Conservation (phyloP, 1,140 invertebrate genomes). For the Ericerus pela region DNA sequence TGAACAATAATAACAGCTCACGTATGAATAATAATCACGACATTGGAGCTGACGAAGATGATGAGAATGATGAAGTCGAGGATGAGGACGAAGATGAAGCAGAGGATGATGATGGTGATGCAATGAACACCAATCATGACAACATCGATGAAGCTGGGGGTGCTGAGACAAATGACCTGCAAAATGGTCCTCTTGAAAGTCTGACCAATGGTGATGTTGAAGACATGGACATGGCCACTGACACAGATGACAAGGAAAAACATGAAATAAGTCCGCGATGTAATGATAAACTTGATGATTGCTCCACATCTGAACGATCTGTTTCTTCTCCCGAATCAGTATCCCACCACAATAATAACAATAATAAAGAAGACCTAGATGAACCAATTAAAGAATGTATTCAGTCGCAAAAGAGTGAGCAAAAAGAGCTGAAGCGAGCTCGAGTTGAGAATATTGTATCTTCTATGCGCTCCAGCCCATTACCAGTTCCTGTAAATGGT, state of each 20-base stretch:
- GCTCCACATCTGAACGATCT: conserved; percentile 48
- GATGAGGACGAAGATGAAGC: conserved; percentile 37
- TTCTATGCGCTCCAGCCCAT: conserved; percentile 71
- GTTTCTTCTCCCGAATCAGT: conserved; percentile 44
- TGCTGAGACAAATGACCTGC: neutral
- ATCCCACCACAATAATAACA: no score
- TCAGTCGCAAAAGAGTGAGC: conserved; percentile 29
- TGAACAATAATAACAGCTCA: conserved; percentile 37
- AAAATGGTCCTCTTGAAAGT: neutral
- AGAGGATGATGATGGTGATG: conserved; percentile 37
- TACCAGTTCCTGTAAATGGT: conserved; percentile 59
- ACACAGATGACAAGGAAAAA: conserved; percentile 6
- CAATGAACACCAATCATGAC: conserved; percentile 33
- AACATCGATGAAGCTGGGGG: conserved; percentile 9
- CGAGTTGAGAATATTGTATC: conserved; percentile 89
- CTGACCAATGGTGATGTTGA: conserved; percentile 14
- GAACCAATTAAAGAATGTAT: conserved; percentile 36
- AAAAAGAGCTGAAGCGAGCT: conserved; percentile 67
- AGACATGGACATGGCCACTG: neutral
- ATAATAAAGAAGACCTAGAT: conserved; percentile 35
- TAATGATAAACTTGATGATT: conserved; percentile 28
- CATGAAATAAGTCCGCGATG: conserved; percentile 23
- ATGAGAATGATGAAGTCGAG: conserved; percentile 23
- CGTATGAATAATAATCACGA: conserved; percentile 41
- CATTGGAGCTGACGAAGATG: conserved; percentile 33